A percentile compares a stretch with the other conserved stretches of the same genome.
phyloP scores from a whole-genome alignment of 2,888 invertebrate species.

The Morpho deidamia region DNA sequence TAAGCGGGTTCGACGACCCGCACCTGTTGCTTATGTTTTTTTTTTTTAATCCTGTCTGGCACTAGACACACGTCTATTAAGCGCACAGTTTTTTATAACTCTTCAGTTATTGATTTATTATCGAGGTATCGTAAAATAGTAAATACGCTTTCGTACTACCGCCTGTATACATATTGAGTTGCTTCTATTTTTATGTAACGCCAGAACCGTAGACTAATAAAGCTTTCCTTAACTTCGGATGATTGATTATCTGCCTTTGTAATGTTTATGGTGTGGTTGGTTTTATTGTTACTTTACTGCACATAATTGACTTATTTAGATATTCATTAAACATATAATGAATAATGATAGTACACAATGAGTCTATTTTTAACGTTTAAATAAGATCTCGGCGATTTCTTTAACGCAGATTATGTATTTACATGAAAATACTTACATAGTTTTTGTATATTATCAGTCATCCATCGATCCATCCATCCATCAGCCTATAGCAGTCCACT shows the following conservation, averaged over 20 bases:
- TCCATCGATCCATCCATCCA: too few species aligned
- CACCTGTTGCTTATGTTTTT: conserved; percentile 55
- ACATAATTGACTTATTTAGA: conserved; percentile 3
- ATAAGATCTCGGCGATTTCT: too few species aligned
- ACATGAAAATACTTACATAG: too few species aligned
- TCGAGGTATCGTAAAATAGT: conserved; percentile 19
- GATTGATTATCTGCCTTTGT: conserved; percentile 1
- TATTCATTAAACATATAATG: background rate
- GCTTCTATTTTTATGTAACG: conserved; percentile 7
- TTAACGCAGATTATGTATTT: too few species aligned
- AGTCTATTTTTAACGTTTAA: too few species aligned
- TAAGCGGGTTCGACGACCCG: conserved; percentile 46
- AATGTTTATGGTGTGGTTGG: background rate
- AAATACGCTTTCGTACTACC: conserved; percentile 7
- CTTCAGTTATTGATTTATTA: conserved; percentile 50
- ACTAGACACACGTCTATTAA: conserved; percentile 54
- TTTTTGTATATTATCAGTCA: too few species aligned
- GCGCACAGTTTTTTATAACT: conserved; percentile 51
- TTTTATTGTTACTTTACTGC: conserved; percentile 5
- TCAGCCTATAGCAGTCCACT: too few species aligned
- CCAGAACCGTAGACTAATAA: conserved; percentile 1
- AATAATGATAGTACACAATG: background rate
- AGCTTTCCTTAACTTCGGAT: conserved; percentile 3
- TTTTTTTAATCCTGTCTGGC: conserved; percentile 34
- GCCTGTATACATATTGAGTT: conserved; percentile 1